Evolutionary conservation across 1,140 invertebrate genomes (phyloP).

Genomic region (Cherax destructor): DNA sequence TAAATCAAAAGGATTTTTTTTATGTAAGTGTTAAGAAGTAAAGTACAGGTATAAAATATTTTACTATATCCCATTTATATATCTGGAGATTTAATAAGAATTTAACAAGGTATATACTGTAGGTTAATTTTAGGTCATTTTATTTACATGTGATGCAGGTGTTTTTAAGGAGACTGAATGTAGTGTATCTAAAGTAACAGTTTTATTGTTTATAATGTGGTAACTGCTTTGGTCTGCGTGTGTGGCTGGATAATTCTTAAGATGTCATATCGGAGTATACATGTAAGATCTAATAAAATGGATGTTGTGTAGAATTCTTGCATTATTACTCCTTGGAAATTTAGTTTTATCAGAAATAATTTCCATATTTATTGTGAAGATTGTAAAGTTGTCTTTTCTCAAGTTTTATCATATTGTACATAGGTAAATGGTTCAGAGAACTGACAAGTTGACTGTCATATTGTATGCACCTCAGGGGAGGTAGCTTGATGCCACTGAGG

Average conservation of each 20-base stretch:
- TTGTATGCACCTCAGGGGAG: too few relatives aligned
- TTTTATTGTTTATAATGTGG: neutral
- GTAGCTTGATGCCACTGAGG: too few relatives aligned
- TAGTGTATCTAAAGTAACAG: neutral
- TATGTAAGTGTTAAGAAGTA: too few relatives aligned
- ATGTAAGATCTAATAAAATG: slow-evolving; percentile 1
- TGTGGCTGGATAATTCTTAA: neutral
- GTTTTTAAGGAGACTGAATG: neutral
- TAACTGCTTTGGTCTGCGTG: neutral
- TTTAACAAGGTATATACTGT: neutral
- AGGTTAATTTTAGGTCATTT: neutral
- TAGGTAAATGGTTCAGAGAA: too few relatives aligned
- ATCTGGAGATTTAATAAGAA: neutral
- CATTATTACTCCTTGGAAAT: neutral
- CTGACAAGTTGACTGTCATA: too few relatives aligned
- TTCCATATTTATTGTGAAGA: too few relatives aligned
- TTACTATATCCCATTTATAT: neutral
- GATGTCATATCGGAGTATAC: neutral
- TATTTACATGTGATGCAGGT: neutral
- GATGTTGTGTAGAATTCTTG: neutral
- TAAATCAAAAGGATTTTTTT: too few relatives aligned
- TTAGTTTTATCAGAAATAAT: too few relatives aligned
- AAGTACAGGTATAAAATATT: too few relatives aligned
- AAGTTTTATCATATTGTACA: too few relatives aligned
- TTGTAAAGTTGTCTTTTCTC: too few relatives aligned